Conservation (phyloP, 2,797 vertebrate genomes). For the Melanotaenia trifasciata region DNA sequence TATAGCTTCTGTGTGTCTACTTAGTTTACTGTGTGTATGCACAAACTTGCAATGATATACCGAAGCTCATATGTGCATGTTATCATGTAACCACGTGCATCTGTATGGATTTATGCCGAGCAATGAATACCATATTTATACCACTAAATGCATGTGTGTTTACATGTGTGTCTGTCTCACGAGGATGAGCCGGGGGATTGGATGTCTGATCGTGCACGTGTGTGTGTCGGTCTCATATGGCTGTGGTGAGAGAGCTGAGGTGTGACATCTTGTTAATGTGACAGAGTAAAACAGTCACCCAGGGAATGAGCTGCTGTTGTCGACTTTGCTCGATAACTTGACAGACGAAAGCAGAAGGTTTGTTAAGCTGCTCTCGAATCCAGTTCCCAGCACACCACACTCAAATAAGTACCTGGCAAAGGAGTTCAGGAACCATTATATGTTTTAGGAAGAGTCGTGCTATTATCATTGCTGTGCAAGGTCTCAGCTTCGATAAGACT, state of each 20-base stretch:
- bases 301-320: conserved; percentile 57
- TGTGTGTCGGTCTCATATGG: conserved; percentile 22
- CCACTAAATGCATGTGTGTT: background rate
- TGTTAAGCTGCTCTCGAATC: conserved; percentile 45
- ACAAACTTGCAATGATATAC: background rate
- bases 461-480: background rate
- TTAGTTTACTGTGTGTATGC: background rate
- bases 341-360: conserved; percentile 58
- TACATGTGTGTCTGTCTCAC: conserved; percentile 16
- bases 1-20: background rate
- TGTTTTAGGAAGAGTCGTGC: conserved; percentile 6
- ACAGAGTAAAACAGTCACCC: conserved; percentile 60
- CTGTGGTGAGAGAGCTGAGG: conserved; percentile 45
- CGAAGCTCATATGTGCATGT: background rate
- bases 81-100: background rate
- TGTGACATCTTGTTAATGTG: conserved; percentile 73
- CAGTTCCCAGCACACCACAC: conserved; percentile 37
- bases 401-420: conserved; percentile 30
- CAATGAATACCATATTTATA: background rate
- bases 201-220: conserved; percentile 6
- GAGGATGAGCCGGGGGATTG: conserved; percentile 27
- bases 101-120: conserved; percentile 1
- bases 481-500: background rate
- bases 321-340: conserved; percentile 62
- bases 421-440: conserved; percentile 15